These are phyloP conservation scores for Ethmia dodecea DNA, from an alignment of 2,888 invertebrate species.

Conservation along the genomic window DNA sequence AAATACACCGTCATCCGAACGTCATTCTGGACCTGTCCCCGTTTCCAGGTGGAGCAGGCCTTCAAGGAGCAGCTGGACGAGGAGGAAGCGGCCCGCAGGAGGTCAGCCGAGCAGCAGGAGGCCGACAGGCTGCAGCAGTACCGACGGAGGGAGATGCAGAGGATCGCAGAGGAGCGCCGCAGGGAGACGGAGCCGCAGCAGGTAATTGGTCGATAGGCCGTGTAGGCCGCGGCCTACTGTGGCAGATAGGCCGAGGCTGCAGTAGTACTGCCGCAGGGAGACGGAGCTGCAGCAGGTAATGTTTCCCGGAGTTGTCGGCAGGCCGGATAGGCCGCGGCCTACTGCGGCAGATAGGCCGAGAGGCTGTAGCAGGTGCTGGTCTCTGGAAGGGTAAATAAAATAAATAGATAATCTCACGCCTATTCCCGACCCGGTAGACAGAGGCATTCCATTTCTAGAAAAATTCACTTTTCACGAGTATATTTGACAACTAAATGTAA, in stretches of 20 bases:
- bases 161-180: conserved; percentile 90
- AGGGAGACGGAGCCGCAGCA: conserved; percentile 73
- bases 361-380: background rate
- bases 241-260: background rate
- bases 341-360: background rate
- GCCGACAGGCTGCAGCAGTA: conserved; percentile 90
- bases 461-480: too few relatives aligned
- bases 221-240: conserved; percentile 16
- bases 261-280: conserved; percentile 82
- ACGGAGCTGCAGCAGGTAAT: conserved; percentile 29
- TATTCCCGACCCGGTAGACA: too few relatives aligned
- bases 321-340: background rate
- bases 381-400: too few relatives aligned
- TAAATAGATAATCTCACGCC: too few relatives aligned
- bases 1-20: too few relatives aligned
- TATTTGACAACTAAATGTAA: too few relatives aligned
- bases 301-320: too few relatives aligned
- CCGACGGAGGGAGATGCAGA: conserved; percentile 91
- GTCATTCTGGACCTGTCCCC: too few relatives aligned
- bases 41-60: too few relatives aligned
- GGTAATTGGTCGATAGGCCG: too few relatives aligned
- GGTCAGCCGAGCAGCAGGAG: conserved; percentile 88
- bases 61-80: conserved; percentile 70
- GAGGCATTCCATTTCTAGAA: too few relatives aligned
- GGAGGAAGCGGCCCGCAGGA: conserved; percentile 86